These are phyloP conservation scores for Cirrhinus mrigala DNA, from an alignment of 2,797 vertebrate genomes.

Conservation along the genomic window DNA sequence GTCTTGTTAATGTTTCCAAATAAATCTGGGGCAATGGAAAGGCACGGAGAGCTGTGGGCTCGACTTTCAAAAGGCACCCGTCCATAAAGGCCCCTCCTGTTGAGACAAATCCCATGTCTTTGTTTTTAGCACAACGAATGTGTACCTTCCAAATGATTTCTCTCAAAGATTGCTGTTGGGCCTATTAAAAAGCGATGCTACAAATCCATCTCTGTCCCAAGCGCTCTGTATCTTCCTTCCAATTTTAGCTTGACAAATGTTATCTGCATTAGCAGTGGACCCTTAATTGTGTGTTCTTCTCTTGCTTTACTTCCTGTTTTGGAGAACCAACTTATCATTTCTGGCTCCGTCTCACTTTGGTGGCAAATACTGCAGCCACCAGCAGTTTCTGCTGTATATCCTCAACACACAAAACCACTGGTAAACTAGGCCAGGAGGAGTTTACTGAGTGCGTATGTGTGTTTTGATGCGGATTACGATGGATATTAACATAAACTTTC, in stretches of 20 bases:
- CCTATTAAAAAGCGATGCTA: slow-evolving; percentile 66
- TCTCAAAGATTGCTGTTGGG: slow-evolving; percentile 62
- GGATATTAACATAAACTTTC: slow-evolving; percentile 37
- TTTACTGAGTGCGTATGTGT: slow-evolving; percentile 23
- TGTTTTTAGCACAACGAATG: slow-evolving; percentile 45
- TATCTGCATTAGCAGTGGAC: slow-evolving; percentile 61
- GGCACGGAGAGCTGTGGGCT: slow-evolving; percentile 11
- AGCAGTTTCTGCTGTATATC: slow-evolving; percentile 66
- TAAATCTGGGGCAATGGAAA: not conserved
- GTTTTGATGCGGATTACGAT: slow-evolving; percentile 11
- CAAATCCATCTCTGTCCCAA: slow-evolving; percentile 66
- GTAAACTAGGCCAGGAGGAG: slow-evolving; percentile 64
- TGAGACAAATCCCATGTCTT: slow-evolving; percentile 49
- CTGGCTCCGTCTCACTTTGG: slow-evolving; percentile 60
- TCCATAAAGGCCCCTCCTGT: not conserved
- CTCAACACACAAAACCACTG: slow-evolving; percentile 58
- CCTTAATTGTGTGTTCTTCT: slow-evolving; percentile 70
- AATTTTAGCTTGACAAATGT: slow-evolving; percentile 70
- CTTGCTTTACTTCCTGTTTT: slow-evolving; percentile 64
- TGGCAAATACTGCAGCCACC: slow-evolving; percentile 72
- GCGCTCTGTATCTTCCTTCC: slow-evolving; percentile 63
- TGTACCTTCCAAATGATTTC: slow-evolving; percentile 48
- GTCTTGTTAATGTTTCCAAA: slow-evolving; percentile 6
- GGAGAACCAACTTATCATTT: slow-evolving; percentile 73
- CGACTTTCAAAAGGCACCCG: slow-evolving; percentile 33